These are phyloP conservation scores for Ephestia elutella DNA, from an alignment of 1,140 invertebrate genomes.

Conservation along the genomic window DNA sequence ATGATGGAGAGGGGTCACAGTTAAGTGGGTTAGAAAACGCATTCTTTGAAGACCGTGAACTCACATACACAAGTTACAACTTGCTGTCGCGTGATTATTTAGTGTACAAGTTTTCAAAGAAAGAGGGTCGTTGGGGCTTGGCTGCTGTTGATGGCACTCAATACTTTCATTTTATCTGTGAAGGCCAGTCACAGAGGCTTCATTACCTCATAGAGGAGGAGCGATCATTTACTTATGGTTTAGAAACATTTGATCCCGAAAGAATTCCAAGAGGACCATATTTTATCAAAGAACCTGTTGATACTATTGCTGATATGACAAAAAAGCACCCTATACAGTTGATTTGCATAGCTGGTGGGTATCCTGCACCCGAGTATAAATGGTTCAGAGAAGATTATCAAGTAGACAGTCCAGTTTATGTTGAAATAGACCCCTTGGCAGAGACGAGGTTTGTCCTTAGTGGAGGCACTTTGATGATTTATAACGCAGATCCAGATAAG, in stretches of 20 bases:
- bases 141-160: slow-evolving; percentile 85
- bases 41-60: slow-evolving; percentile 78
- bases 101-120: slow-evolving; percentile 81
- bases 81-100: slow-evolving; percentile 73
- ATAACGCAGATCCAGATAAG: slow-evolving; percentile 84
- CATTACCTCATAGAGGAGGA: slow-evolving; percentile 84
- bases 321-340: slow-evolving; percentile 85
- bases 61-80: slow-evolving; percentile 69
- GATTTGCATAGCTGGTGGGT: slow-evolving; percentile 90
- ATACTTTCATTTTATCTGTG: slow-evolving; percentile 89
- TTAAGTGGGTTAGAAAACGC: slow-evolving; percentile 87
- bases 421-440: slow-evolving; percentile 83
- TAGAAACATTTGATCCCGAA: slow-evolving; percentile 82
- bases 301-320: slow-evolving; percentile 89
- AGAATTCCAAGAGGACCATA: slow-evolving; percentile 90
- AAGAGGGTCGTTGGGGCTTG: slow-evolving; percentile 87
- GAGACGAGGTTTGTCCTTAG: slow-evolving; percentile 89
- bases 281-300: slow-evolving; percentile 89
- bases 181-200: slow-evolving; percentile 81
- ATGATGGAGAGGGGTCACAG: slow-evolving; percentile 86
- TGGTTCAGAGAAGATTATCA: slow-evolving; percentile 94
- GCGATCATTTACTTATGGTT: slow-evolving; percentile 88
- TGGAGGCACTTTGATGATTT: slow-evolving; percentile 93
- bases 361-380: slow-evolving; percentile 91
- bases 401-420: slow-evolving; percentile 82